Evolutionary conservation across 2,113 vertebrate species (phyloP).

Genomic region (Siniperca knerii): DNA sequence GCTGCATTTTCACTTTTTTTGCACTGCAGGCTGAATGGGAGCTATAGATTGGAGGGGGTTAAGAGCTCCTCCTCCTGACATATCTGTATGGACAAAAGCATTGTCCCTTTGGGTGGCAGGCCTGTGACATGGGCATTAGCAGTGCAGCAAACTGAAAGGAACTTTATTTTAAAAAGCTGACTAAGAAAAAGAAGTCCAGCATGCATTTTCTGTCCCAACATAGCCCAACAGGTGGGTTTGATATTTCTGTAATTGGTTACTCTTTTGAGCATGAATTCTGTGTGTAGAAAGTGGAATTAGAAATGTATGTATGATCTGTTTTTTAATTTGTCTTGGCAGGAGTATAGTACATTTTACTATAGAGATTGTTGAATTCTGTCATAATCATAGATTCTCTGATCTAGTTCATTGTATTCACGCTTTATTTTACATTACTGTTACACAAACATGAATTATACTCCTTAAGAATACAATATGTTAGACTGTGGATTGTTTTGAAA

Average conservation of each 20-base stretch:
- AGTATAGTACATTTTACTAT: neutral
- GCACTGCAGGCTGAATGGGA: conserved; percentile 10
- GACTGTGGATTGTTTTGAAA: neutral
- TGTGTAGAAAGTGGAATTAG: neutral
- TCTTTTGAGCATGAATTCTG: neutral
- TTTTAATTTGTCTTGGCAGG: neutral
- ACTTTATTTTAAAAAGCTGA: conserved; percentile 14
- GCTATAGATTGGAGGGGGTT: conserved; percentile 39
- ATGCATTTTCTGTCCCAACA: conserved; percentile 63
- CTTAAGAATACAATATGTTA: neutral
- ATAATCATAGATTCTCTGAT: neutral
- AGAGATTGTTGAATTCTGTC: neutral
- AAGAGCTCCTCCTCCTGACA: conserved; percentile 74
- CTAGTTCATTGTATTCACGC: neutral
- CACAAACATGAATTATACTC: neutral
- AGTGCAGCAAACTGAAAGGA: conserved; percentile 37
- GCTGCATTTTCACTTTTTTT: conserved; percentile 22
- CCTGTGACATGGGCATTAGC: conserved; percentile 44
- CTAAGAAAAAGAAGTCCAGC: conserved; percentile 39
- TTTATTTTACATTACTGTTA: neutral
- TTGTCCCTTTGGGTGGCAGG: conserved; percentile 42
- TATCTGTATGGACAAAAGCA: conserved; percentile 54
- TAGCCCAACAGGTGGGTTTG: conserved; percentile 70
- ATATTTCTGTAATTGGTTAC: neutral
- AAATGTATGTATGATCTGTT: neutral